Conservation (phyloP, 2,888 invertebrate species). For the Anoplius nigerrimus region DNA sequence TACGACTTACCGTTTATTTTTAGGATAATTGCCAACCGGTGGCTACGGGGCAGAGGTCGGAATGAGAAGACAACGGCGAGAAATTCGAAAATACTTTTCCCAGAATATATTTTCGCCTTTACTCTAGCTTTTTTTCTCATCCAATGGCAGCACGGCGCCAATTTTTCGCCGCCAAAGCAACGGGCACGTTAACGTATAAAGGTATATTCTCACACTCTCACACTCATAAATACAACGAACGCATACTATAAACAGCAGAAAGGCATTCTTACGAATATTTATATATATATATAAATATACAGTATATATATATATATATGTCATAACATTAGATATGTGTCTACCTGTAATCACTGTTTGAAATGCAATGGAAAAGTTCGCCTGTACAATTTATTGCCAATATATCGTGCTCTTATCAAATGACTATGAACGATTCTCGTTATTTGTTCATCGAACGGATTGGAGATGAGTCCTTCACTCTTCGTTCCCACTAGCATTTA, state of each 20-base stretch:
- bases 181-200: background rate
- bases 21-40: no score
- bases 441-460: background rate
- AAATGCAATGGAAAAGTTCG: no score
- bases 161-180: conserved; percentile 6
- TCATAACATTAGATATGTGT: no score
- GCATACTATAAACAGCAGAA: conserved; percentile 29
- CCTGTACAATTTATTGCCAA: background rate
- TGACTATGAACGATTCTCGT: background rate
- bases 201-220: conserved; percentile 24
- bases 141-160: conserved; percentile 26
- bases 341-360: no score
- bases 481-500: no score
- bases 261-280: no score
- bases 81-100: conserved; percentile 22
- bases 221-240: conserved; percentile 43
- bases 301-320: no score
- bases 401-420: background rate
- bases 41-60: no score
- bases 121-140: conserved; percentile 12
- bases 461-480: no score
- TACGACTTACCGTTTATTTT: no score
- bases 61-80: background rate
- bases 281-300: no score
- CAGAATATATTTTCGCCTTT: conserved; percentile 45